A percentile compares a stretch with the other conserved stretches of the same genome.
These are phyloP conservation scores for Penaeus japonicus DNA, from an alignment of 1,140 invertebrate genomes.

Conservation along the genomic window DNA sequence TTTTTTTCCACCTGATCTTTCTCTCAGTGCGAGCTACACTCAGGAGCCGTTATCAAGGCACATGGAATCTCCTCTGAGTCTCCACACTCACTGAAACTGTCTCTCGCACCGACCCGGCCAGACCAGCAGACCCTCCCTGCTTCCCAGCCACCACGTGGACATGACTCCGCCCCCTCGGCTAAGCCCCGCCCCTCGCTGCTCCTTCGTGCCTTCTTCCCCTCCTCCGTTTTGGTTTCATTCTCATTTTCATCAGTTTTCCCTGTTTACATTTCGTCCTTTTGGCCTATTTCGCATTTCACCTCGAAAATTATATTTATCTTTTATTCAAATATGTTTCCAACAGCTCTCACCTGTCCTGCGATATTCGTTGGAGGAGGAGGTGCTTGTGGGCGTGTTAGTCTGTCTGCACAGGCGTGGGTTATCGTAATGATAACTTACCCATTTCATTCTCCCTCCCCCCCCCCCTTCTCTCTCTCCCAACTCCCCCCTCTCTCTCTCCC, in stretches of 20 bases:
- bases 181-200: not conserved
- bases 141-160: not conserved
- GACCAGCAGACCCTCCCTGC: not conserved
- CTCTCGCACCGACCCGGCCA: not conserved
- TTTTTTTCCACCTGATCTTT: too few species aligned
- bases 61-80: too few species aligned
- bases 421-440: too few species aligned
- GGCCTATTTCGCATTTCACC: not conserved
- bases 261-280: not conserved
- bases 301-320: not conserved
- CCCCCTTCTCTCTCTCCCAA: not conserved
- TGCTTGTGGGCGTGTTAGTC: too few species aligned
- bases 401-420: too few species aligned
- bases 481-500: not conserved
- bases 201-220: not conserved
- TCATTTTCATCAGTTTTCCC: not conserved
- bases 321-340: too few species aligned
- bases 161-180: not conserved
- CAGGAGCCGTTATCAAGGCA: too few species aligned
- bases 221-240: not conserved
- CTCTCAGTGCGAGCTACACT: too few species aligned
- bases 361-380: too few species aligned
- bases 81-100: too few species aligned
- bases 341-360: too few species aligned
- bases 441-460: too few species aligned